phyloP scores from a whole-genome alignment of 2,888 invertebrate species.

The Onthophagus sagittarius region DNA sequence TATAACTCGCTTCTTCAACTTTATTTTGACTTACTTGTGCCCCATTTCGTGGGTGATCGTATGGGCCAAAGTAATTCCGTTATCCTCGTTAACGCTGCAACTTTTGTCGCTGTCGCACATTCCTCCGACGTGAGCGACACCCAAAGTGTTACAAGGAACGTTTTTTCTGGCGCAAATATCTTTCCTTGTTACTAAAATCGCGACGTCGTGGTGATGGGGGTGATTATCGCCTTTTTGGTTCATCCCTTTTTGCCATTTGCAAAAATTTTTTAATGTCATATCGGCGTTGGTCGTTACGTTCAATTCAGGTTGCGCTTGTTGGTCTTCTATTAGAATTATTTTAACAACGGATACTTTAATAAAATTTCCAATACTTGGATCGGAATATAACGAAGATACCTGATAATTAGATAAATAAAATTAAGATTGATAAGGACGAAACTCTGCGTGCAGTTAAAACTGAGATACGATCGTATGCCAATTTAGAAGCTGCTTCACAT shows the following conservation, averaged over 20 bases:
- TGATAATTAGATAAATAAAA: conserved; percentile 34
- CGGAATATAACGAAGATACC: conserved; percentile 77
- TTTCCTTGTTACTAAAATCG: conserved; percentile 77
- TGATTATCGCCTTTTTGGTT: conserved; percentile 75
- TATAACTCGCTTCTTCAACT: neutral
- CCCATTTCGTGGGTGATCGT: conserved; percentile 90
- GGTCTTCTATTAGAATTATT: conserved; percentile 72
- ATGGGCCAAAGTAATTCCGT: conserved; percentile 82
- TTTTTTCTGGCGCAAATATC: conserved; percentile 63
- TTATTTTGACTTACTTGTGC: conserved; percentile 69
- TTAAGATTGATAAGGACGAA: neutral
- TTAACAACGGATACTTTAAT: conserved; percentile 87
- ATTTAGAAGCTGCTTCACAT: neutral
- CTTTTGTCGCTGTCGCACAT: conserved; percentile 83
- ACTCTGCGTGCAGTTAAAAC: neutral
- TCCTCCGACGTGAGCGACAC: conserved; percentile 84
- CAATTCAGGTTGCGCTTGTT: conserved; percentile 56
- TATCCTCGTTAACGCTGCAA: conserved; percentile 89
- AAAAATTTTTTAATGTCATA: conserved; percentile 77
- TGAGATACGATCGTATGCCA: neutral
- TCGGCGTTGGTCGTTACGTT: conserved; percentile 80
- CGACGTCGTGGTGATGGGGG: conserved; percentile 88
- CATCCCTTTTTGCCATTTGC: conserved; percentile 73
- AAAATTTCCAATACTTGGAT: conserved; percentile 85
- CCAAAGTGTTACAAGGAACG: conserved; percentile 65